Conservation (phyloP, 2,113 vertebrate species). For the Pontoporia blainvillei region DNA sequence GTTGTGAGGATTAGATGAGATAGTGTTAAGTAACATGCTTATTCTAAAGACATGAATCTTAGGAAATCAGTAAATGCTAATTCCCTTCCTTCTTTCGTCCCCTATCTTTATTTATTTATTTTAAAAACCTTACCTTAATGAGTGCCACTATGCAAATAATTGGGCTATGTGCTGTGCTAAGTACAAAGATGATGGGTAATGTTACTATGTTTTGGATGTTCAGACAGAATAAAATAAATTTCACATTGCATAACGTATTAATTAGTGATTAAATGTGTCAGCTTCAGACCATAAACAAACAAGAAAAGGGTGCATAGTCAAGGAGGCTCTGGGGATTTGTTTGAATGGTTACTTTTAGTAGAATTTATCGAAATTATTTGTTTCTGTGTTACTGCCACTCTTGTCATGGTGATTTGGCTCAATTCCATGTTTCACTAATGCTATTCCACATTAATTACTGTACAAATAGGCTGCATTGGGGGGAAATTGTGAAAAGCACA, state of each 20-base stretch:
- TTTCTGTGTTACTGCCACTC: constrained; percentile 17
- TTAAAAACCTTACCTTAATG: constrained; percentile 21
- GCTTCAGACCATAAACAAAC: neutral
- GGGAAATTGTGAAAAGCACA: constrained; percentile 55
- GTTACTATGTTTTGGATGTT: neutral
- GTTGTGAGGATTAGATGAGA: neutral
- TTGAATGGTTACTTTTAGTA: constrained; percentile 15
- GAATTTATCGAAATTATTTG: constrained; percentile 36
- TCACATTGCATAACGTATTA: neutral
- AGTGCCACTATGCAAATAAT: neutral
- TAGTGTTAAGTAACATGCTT: neutral
- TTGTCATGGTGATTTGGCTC: constrained; percentile 51
- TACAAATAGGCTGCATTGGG: constrained; percentile 63
- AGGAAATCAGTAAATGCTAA: neutral
- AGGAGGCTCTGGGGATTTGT: neutral
- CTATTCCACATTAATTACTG: constrained; percentile 69
- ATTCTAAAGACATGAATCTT: neutral
- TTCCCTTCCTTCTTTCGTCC: neutral
- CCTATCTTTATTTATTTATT: neutral
- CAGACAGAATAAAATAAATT: neutral
- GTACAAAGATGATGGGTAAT: neutral
- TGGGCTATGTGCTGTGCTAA: neutral
- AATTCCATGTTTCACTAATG: constrained; percentile 61
- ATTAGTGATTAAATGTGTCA: constrained; percentile 30
- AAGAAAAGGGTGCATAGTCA: neutral